Percentiles rank a stretch among this genome's conserved stretches.
phyloP scores from a whole-genome alignment of 2,888 invertebrate species.

The Mechanitis mazaeus region DNA sequence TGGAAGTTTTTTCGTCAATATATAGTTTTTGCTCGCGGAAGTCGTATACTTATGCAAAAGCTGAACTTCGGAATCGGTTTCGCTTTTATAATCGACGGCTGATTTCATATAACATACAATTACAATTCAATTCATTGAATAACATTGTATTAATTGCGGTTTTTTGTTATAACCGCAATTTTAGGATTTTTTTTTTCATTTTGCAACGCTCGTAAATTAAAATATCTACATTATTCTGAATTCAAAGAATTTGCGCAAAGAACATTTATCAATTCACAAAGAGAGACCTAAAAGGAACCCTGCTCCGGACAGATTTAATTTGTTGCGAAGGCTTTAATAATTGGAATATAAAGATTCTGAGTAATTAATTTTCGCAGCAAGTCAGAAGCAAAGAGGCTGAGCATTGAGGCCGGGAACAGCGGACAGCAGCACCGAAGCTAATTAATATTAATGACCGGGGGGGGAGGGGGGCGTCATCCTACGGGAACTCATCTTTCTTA shows the following conservation, averaged over 20 bases:
- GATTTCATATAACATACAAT: slow-evolving; percentile 64
- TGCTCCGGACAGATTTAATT: slow-evolving; percentile 77
- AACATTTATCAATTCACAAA: slow-evolving; percentile 77
- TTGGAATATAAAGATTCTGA: slow-evolving; percentile 77
- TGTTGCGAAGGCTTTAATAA: slow-evolving; percentile 77
- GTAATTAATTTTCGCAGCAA: slow-evolving; percentile 77
- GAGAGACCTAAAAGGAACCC: slow-evolving; percentile 75
- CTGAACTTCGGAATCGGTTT: slow-evolving; percentile 64
- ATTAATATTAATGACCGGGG: slow-evolving; percentile 74
- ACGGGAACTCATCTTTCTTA: slow-evolving; percentile 44
- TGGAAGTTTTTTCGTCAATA: slow-evolving; percentile 64
- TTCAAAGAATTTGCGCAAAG: slow-evolving; percentile 68
- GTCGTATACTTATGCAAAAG: slow-evolving; percentile 73
- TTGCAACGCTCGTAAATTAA: slow-evolving; percentile 57
- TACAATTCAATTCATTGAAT: slow-evolving; percentile 47
- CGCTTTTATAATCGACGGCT: slow-evolving; percentile 58
- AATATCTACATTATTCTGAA: slow-evolving; percentile 51
- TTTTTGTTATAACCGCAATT: slow-evolving; percentile 48
- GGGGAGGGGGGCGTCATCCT: slow-evolving; percentile 46
- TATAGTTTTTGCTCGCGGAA: slow-evolving; percentile 74
- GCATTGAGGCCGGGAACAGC: slow-evolving; percentile 60
- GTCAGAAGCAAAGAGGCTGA: slow-evolving; percentile 74
- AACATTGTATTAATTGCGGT: slow-evolving; percentile 50
- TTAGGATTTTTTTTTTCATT: slow-evolving; percentile 45
- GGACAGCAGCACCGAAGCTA: slow-evolving; percentile 60